phyloP scores from a whole-genome alignment of 2,113 vertebrate species.

The Tylochromis polylepis region DNA sequence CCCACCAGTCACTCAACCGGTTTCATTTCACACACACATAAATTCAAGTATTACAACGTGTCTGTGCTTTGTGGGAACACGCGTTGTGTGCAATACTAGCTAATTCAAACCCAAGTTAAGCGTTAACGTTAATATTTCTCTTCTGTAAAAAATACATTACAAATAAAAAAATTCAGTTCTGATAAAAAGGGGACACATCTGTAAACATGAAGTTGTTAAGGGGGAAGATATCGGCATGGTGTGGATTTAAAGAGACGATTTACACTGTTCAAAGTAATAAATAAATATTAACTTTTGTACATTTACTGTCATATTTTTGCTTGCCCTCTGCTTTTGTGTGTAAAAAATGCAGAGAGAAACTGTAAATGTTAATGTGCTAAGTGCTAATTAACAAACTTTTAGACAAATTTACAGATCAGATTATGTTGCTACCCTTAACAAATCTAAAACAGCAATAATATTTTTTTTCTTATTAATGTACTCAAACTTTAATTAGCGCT shows the following conservation, averaged over 20 bases:
- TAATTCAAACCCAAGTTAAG: background rate
- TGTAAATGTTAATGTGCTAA: background rate
- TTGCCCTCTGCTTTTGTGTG: background rate
- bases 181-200: background rate
- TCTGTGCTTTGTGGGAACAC: background rate
- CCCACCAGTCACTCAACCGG: slow-evolving; percentile 64
- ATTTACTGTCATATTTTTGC: background rate
- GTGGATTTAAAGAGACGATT: background rate
- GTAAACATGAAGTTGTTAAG: background rate
- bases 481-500: background rate
- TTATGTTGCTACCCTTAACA: background rate
- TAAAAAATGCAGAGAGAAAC: background rate
- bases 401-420: background rate
- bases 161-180: background rate
- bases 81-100: background rate
- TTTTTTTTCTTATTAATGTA: background rate
- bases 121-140: background rate
- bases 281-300: background rate
- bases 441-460: background rate
- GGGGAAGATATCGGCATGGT: background rate
- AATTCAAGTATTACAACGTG: background rate
- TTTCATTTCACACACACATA: slow-evolving; percentile 14
- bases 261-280: background rate
- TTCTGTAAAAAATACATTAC: background rate
- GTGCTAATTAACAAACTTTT: background rate